These are phyloP conservation scores for Pollenia griseotomentosa DNA, from an alignment of 2,888 invertebrate species.

Conservation along the genomic window DNA sequence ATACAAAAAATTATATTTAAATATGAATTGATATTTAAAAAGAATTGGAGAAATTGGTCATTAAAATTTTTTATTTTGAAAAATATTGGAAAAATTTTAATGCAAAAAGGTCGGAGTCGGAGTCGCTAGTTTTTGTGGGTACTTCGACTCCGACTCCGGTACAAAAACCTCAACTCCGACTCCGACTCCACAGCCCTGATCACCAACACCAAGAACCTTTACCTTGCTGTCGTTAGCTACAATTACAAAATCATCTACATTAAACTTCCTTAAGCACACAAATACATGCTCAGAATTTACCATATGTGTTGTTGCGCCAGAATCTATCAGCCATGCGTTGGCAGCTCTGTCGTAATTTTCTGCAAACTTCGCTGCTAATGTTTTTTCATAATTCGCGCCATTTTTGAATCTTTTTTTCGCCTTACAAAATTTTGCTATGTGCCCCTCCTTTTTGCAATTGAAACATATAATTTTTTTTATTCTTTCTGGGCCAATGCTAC, in stretches of 20 bases:
- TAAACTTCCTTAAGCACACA: conserved; percentile 35
- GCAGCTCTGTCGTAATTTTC: conserved; percentile 32
- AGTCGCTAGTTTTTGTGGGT: too few species aligned
- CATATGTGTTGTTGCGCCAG: conserved; percentile 42
- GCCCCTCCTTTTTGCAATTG: conserved; percentile 41
- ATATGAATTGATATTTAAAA: too few species aligned
- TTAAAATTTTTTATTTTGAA: too few species aligned
- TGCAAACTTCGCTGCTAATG: conserved; percentile 33
- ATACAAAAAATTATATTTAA: too few species aligned
- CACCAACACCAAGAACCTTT: conserved; percentile 21
- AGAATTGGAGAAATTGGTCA: too few species aligned
- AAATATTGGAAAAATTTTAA: too few species aligned
- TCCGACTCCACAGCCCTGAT: too few species aligned
- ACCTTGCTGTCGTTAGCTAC: conserved; percentile 26
- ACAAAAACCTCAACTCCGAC: too few species aligned
- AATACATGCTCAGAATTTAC: conserved; percentile 28
- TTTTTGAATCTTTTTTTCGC: conserved; percentile 26
- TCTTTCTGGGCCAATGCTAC: conserved; percentile 1
- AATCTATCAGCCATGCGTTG: conserved; percentile 42
- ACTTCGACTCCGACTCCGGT: too few species aligned
- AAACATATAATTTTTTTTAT: conserved; percentile 30
- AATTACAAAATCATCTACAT: conserved; percentile 40
- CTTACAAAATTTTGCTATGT: conserved; percentile 48
- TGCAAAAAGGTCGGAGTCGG: too few species aligned
- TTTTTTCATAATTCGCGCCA: conserved; percentile 33